Conservation (phyloP, 2,797 vertebrate genomes). For the Sebastes reedi region DNA sequence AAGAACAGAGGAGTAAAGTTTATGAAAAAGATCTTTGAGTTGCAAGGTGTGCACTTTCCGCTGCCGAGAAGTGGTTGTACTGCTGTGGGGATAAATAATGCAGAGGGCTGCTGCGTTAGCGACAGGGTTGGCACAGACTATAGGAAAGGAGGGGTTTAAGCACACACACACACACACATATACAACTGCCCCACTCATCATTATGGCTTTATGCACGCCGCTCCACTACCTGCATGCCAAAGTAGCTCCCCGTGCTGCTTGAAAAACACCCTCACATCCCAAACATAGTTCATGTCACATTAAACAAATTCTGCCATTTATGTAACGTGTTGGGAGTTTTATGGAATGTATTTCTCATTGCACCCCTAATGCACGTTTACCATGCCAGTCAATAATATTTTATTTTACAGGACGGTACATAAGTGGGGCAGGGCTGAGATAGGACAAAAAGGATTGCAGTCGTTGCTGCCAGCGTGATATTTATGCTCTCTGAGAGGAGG, state of each 20-base stretch:
- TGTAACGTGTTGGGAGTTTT: constrained; percentile 55
- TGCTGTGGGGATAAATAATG: constrained; percentile 73
- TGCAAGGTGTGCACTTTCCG: constrained; percentile 69
- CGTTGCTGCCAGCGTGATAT: constrained; percentile 35
- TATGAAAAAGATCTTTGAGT: constrained; percentile 66
- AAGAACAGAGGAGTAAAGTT: constrained; percentile 42
- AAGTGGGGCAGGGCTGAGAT: constrained; percentile 27
- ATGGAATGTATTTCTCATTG: constrained; percentile 54
- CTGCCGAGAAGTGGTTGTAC: constrained; percentile 51
- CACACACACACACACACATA: background rate
- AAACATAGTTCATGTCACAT: constrained; percentile 51
- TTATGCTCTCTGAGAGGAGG: constrained; percentile 38
- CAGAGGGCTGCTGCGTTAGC: constrained; percentile 63
- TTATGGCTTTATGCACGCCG: constrained; percentile 27
- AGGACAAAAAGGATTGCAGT: constrained; percentile 52
- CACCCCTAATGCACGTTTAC: constrained; percentile 50
- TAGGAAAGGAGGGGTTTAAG: constrained; percentile 24
- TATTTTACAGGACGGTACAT: constrained; percentile 58
- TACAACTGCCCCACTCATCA: constrained; percentile 36
- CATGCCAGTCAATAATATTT: constrained; percentile 51
- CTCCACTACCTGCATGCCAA: constrained; percentile 23
- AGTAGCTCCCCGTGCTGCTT: background rate
- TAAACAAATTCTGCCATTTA: constrained; percentile 64
- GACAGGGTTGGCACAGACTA: constrained; percentile 48
- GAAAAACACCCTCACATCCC: constrained; percentile 1